Evolutionary conservation across 2,888 invertebrate species (phyloP).

Genomic region (Drosophila gaucha): DNA sequence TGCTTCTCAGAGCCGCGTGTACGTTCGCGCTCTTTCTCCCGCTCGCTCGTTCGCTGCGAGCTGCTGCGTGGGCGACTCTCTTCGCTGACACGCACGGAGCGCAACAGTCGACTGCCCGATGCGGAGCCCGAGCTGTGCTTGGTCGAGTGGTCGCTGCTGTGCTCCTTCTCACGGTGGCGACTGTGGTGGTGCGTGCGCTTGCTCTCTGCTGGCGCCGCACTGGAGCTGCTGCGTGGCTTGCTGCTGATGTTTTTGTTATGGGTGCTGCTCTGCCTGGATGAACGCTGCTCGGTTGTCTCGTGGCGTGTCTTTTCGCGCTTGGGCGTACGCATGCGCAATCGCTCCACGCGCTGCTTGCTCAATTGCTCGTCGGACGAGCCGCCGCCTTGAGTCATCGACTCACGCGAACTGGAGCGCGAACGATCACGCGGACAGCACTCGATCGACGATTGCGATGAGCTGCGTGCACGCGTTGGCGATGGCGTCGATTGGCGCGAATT

Average conservation of each 20-base stretch:
- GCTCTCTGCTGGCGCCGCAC: conserved; percentile 34
- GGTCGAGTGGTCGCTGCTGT: conserved; percentile 36
- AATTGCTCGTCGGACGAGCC: conserved; percentile 77
- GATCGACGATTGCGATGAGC: conserved; percentile 83
- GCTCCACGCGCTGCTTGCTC: conserved; percentile 66
- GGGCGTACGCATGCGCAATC: conserved; percentile 71
- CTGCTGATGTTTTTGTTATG: background rate
- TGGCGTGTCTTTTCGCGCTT: conserved; percentile 71
- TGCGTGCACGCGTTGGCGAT: conserved; percentile 74
- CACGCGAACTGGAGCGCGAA: conserved; percentile 81
- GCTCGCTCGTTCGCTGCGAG: conserved; percentile 51
- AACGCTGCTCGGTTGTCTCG: conserved; percentile 46
- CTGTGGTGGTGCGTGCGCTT: conserved; percentile 72
- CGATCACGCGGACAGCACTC: conserved; percentile 82
- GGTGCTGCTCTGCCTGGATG: conserved; percentile 37
- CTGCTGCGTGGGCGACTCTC: conserved; percentile 61
- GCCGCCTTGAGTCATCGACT: conserved; percentile 72
- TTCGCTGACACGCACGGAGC: conserved; percentile 64
- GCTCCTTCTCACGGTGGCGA: conserved; percentile 62
- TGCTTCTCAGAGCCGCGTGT: conserved; percentile 45
- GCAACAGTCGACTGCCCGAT: conserved; percentile 51
- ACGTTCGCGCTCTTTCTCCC: conserved; percentile 47
- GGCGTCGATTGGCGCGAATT: conserved; percentile 68
- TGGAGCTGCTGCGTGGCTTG: conserved; percentile 50
- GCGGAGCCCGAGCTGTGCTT: conserved; percentile 41